Conservation (phyloP, 2,797 vertebrate species). For the Ptychobarbus kaznakovi region DNA sequence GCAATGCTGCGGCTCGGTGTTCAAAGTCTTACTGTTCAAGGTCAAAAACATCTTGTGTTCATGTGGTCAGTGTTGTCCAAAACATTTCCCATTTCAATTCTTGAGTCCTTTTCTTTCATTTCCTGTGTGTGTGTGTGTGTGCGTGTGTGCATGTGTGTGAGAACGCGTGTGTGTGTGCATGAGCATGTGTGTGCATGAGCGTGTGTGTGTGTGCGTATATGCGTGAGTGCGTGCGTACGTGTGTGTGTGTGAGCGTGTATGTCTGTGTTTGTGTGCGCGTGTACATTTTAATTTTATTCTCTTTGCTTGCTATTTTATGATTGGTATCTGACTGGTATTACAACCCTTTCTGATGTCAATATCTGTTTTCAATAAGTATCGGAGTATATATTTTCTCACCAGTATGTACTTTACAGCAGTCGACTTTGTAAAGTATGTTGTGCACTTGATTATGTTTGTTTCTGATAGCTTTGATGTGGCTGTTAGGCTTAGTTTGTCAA, state of each 20-base stretch:
- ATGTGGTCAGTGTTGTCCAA: slow-evolving; percentile 70
- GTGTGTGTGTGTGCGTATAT: slow-evolving; percentile 35
- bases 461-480: slow-evolving; percentile 79
- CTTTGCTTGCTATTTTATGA: slow-evolving; percentile 48
- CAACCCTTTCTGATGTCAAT: slow-evolving; percentile 72
- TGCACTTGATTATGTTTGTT: slow-evolving; percentile 83
- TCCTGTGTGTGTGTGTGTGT: slow-evolving; percentile 62
- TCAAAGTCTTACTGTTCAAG: slow-evolving; percentile 64
- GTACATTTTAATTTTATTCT: slow-evolving; percentile 43
- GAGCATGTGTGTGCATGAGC: slow-evolving; percentile 27
- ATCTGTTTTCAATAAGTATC: slow-evolving; percentile 70
- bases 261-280: background rate
- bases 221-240: background rate
- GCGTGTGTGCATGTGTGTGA: slow-evolving; percentile 2
- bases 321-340: slow-evolving; percentile 69
- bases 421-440: slow-evolving; percentile 84
- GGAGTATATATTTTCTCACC: slow-evolving; percentile 83
- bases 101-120: slow-evolving; percentile 52
- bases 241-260: slow-evolving; percentile 31
- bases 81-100: slow-evolving; percentile 57
- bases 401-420: slow-evolving; percentile 85
- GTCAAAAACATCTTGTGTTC: slow-evolving; percentile 72
- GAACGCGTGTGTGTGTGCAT: too few species aligned
- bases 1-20: slow-evolving; percentile 68
- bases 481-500: slow-evolving; percentile 82